Percentiles rank a stretch among this genome's conserved stretches.
phyloP scores from a whole-genome alignment of 92 coral and sea anemone species.

The Siderastrea siderea region DNA sequence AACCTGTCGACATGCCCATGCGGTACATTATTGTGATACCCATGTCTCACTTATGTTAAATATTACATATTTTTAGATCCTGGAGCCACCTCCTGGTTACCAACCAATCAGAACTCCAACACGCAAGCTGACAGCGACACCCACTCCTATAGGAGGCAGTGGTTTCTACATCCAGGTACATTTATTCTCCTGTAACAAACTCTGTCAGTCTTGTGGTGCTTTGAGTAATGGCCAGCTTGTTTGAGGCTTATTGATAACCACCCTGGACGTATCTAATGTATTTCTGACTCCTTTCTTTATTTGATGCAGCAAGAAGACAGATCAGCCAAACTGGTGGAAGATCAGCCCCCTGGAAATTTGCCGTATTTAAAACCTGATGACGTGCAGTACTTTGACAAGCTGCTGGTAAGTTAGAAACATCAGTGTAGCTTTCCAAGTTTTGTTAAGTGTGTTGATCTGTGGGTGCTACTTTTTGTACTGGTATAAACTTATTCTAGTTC shows the following conservation, averaged over 20 bases:
- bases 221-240: not conserved
- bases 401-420: slow-evolving; percentile 74
- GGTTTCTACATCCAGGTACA: slow-evolving; percentile 97
- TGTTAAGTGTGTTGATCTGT: not conserved
- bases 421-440: not conserved
- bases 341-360: slow-evolving; percentile 99
- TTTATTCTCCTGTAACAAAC: not conserved
- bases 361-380: slow-evolving; percentile 99
- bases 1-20: not conserved
- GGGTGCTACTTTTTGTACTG: not conserved
- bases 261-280: not conserved
- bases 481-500: too few species aligned
- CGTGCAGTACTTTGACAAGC: slow-evolving; percentile 98
- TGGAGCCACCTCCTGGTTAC: slow-evolving; percentile 99
- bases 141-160: slow-evolving; percentile 95
- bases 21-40: not conserved
- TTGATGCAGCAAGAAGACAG: slow-evolving; percentile 88
- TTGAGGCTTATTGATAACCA: not conserved
- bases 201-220: not conserved
- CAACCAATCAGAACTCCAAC: slow-evolving; percentile 98
- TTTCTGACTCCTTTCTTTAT: not conserved
- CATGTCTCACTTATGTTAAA: not conserved
- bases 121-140: slow-evolving; percentile 98
- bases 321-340: slow-evolving; percentile 96
- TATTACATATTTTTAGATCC: slow-evolving; percentile 58